Base-by-base conservation (phyloP, 2,113 vertebrate species). In the Salvator merianae region DNA sequence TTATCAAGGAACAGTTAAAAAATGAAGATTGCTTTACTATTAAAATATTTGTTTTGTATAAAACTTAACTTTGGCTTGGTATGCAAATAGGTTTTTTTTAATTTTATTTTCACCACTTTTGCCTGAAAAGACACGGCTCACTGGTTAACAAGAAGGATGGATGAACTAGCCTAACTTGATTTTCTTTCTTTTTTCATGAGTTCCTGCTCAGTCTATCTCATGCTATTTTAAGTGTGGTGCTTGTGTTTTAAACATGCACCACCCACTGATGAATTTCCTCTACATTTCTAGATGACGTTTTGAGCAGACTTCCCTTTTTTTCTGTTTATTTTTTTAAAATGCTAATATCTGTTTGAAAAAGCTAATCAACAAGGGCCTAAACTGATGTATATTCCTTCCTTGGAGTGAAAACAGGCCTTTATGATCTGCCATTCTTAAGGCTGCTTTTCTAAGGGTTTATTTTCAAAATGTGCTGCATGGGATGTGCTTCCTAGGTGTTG, bases 1-100 rank as follows among this genome's bases (percentile, higher is more conserved):
- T 82, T 20, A 74, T 82, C 66, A 75, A 75, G 30, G 10, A 74
- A 74, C 22, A 10, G 30, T 66, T 28, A 50, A 50, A 66, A 63
- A 83, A 75, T 83, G 59, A 71, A 66, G n/a, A 34, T 83, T 50
- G 72, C 14, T 75, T 83, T 65, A 16, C 38, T 75, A 66, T 75
- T 66, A 28, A 50, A 75, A 65, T 82, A 43, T 18, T 1, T 66
- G n/a, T 62, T 63, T 38, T 63, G 20, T 65, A 36, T 38, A 75
- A 76, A 74, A 34, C 13, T 28, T 38, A 55, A 62, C 28, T 73
- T 72, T 32, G 32, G 8, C 53, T 43, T 74, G 81, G 10, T 13
- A 20, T 63, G 38, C 38, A 73, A 75, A 26, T 34, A 32, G 9
- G 43, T n/a, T 65, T 43, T 59, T 59, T 59, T 59, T 13, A 53